Percentiles rank a stretch among this genome's conserved stretches.
phyloP scores from a whole-genome alignment of 2,113 vertebrate species.

The Gadus chalcogrammus region DNA sequence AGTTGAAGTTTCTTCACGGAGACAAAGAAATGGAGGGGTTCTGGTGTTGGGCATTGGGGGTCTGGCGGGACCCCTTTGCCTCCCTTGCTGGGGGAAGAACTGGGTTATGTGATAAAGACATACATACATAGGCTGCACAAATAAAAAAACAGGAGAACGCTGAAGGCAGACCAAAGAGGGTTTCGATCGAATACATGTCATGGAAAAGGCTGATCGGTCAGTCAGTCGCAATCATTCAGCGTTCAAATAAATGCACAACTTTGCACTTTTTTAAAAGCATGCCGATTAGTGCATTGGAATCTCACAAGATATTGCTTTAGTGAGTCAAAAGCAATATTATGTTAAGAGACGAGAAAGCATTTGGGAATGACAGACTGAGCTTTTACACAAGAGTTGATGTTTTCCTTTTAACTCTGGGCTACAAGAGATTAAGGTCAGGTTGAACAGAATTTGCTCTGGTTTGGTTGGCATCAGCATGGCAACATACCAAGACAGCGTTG shows the following conservation, averaged over 20 bases:
- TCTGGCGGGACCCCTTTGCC: slow-evolving; percentile 95
- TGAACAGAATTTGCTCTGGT: slow-evolving; percentile 54
- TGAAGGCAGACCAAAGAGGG: slow-evolving; percentile 84
- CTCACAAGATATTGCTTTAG: neutral
- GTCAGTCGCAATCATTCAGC: no score
- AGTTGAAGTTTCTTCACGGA: slow-evolving; percentile 91
- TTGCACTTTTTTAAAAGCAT: no score
- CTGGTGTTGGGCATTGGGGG: slow-evolving; percentile 89
- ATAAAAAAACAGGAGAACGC: slow-evolving; percentile 83
- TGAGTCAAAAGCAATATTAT: slow-evolving; percentile 5
- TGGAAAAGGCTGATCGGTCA: slow-evolving; percentile 6
- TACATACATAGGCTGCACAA: slow-evolving; percentile 87
- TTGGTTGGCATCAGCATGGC: slow-evolving; percentile 1
- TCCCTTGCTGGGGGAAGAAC: slow-evolving; percentile 97
- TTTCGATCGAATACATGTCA: slow-evolving; percentile 60
- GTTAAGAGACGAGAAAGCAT: neutral
- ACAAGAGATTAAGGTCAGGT: slow-evolving; percentile 17
- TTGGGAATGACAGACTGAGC: no score
- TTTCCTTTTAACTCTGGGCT: neutral
- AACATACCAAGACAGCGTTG: neutral
- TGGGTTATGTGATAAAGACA: slow-evolving; percentile 99
- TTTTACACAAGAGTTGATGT: no score
- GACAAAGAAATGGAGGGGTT: slow-evolving; percentile 87
- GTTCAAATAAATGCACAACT: no score
- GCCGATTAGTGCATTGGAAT: no score